Base-by-base conservation (phyloP, 2,113 vertebrate species). In the Pagrus major region DNA sequence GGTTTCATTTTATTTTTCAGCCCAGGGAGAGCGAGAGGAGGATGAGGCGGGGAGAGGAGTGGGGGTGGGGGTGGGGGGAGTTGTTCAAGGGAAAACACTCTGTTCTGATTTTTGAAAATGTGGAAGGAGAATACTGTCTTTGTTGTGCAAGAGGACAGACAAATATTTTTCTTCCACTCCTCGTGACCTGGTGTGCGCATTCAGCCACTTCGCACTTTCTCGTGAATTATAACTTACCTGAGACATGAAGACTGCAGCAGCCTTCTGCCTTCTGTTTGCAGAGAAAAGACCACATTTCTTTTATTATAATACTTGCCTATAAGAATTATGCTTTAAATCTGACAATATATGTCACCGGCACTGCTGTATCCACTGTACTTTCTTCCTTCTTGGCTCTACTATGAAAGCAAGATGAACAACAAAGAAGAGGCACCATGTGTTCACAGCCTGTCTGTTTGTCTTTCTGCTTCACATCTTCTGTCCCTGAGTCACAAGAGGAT, bases 1-100 rank as follows among this genome's bases (percentile, higher is more conserved):
- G 72, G 78, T 90, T 93, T 88, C 86, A 84, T 76, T 85, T 88
- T 83, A 76, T 71, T 73, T 81, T 71, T 73, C 51, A 64, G 76
- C 64, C n/a, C 3, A 58, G 44, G 42, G 39, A 54, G 10, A 27
- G 55, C 0, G 44, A 21, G 59, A 60, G 33, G 27, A 47, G 44
- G 35, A n/a, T 16, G n/a, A 20, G 18, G 18, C 42, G 60, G 25
- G 21, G 23, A n/a, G n/a, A n/a, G n/a, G n/a, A n/a, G n/a, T n/a
- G n/a, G n/a, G n/a, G n/a, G n/a, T 2, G n/a, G 12, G 14, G 20
- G 16, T 31, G 66, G 29, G 20, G 21, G 5, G 47, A 21, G 9
- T 27, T 27, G 12, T 80, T 78, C 42, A 71, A 44, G 49, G 74
- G 61, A 86, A 35, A 89, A 82, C 6, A 21, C 63, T 80, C 41